Evolutionary conservation across 2,888 invertebrate species (phyloP).

Genomic region (Idaea straminata): DNA sequence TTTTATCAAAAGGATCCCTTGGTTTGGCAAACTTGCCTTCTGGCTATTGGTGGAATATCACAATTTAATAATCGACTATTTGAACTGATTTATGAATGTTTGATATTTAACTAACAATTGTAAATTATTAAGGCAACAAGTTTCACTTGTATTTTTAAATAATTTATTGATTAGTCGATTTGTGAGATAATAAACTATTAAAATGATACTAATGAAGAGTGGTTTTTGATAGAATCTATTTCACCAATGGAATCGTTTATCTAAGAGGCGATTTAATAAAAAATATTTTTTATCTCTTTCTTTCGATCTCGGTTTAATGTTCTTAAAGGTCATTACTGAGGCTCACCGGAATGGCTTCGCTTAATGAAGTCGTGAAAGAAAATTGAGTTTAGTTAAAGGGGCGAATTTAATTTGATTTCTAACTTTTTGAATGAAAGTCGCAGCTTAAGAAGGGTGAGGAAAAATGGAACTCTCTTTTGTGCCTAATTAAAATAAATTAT

Average conservation of each 20-base stretch:
- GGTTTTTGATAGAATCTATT: neutral
- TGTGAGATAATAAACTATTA: neutral
- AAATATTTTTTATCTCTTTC: slow-evolving; percentile 56
- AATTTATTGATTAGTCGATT: neutral
- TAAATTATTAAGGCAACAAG: neutral
- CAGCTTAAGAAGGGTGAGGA: slow-evolving; percentile 56
- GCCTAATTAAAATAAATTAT: slow-evolving; percentile 75
- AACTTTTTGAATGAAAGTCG: slow-evolving; percentile 76
- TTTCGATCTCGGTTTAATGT: slow-evolving; percentile 77
- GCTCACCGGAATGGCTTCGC: slow-evolving; percentile 75
- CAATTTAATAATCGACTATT: slow-evolving; percentile 28
- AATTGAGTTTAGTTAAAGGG: slow-evolving; percentile 79
- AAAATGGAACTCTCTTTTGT: slow-evolving; percentile 65
- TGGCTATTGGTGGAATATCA: slow-evolving; percentile 24
- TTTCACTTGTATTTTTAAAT: neutral
- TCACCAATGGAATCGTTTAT: slow-evolving; percentile 4
- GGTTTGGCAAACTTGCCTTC: slow-evolving; percentile 28
- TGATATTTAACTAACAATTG: slow-evolving; percentile 5
- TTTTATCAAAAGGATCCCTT: slow-evolving; percentile 34
- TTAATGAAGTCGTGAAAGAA: slow-evolving; percentile 79
- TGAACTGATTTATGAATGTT: slow-evolving; percentile 28
- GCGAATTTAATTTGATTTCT: slow-evolving; percentile 78
- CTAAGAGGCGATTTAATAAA: slow-evolving; percentile 1
- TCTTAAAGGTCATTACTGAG: slow-evolving; percentile 76
- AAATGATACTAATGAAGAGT: neutral